phyloP scores from a whole-genome alignment of 53 echinoderm and acorn worm genomes.

The Holothuria leucospilota region DNA sequence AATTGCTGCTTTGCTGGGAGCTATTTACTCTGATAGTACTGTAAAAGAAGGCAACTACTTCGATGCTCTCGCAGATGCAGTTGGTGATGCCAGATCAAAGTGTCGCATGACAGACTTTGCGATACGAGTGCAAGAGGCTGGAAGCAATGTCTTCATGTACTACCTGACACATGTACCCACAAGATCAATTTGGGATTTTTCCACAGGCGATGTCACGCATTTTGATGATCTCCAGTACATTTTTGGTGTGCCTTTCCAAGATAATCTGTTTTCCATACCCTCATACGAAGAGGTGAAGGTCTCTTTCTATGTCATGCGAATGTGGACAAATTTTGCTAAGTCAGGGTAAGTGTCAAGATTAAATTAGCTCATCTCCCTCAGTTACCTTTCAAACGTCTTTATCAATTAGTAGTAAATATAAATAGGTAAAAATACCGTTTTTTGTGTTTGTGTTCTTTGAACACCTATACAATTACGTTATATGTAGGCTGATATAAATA shows the following conservation, averaged over 20 bases:
- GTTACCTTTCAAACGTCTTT: too few species aligned
- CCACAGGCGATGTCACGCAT: not conserved
- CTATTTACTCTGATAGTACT: not conserved
- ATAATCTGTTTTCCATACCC: not conserved
- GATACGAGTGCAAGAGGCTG: not conserved
- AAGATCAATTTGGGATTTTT: conserved; percentile 2
- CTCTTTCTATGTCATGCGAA: conserved; percentile 10
- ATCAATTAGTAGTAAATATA: too few species aligned
- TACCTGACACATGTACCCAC: not conserved
- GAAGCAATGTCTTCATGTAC: conserved; percentile 20
- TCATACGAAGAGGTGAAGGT: conserved; percentile 8
- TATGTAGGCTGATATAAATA: too few species aligned
- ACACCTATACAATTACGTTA: too few species aligned
- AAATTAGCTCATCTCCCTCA: not conserved
- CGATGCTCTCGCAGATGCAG: not conserved
- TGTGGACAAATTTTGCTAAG: conserved; percentile 46
- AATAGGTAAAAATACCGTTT: too few species aligned
- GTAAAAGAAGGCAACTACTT: not conserved
- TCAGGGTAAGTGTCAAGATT: not conserved
- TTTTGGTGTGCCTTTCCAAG: conserved; percentile 1
- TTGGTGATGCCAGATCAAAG: too few species aligned
- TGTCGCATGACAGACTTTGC: not conserved
- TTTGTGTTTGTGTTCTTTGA: too few species aligned
- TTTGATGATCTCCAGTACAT: conserved; percentile 2
- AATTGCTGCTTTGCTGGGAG: not conserved